A percentile compares a stretch with the other conserved stretches of the same genome.
These are phyloP conservation scores for Chelon auratus DNA, from an alignment of 2,797 vertebrate species.

Conservation along the genomic window DNA sequence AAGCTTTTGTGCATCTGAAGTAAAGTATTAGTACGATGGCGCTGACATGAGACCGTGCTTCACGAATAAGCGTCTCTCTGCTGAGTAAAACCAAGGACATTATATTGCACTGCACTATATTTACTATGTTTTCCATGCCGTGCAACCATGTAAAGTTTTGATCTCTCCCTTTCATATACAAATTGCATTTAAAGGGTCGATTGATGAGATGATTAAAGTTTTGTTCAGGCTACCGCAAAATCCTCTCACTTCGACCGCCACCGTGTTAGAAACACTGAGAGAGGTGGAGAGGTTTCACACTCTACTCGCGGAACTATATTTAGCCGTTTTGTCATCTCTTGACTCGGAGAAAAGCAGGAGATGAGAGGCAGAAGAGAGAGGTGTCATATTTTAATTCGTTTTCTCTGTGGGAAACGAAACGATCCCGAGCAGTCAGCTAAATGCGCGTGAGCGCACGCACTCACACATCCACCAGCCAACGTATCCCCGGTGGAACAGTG, in stretches of 20 bases:
- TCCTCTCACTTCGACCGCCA: constrained; percentile 21
- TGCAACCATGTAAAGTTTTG: no score
- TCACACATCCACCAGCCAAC: neutral
- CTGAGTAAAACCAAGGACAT: neutral
- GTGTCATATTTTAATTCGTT: constrained; percentile 78
- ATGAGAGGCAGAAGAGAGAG: constrained; percentile 72
- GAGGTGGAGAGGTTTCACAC: constrained; percentile 66
- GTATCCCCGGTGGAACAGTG: constrained; percentile 36
- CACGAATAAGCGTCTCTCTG: neutral
- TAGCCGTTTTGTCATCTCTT: constrained; percentile 67
- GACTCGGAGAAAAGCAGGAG: constrained; percentile 58
- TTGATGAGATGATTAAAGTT: constrained; percentile 26
- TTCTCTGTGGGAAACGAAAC: constrained; percentile 71
- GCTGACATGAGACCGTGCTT: neutral
- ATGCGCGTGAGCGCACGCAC: constrained; percentile 22
- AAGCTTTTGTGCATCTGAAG: neutral
- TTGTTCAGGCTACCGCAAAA: constrained; percentile 34
- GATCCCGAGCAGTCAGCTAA: constrained; percentile 44
- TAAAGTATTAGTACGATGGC: neutral
- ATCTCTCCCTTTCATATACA: neutral
- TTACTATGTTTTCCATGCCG: no score
- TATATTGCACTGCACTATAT: neutral
- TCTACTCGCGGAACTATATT: constrained; percentile 66
- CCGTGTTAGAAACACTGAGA: constrained; percentile 19
- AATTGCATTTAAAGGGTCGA: neutral